Evolutionary conservation across 37 sponge, comb jelly and placozoan genomes (phyloP), one percentile per base, ranked within the genome.

Genomic region (Halichondria panicea): DNA sequence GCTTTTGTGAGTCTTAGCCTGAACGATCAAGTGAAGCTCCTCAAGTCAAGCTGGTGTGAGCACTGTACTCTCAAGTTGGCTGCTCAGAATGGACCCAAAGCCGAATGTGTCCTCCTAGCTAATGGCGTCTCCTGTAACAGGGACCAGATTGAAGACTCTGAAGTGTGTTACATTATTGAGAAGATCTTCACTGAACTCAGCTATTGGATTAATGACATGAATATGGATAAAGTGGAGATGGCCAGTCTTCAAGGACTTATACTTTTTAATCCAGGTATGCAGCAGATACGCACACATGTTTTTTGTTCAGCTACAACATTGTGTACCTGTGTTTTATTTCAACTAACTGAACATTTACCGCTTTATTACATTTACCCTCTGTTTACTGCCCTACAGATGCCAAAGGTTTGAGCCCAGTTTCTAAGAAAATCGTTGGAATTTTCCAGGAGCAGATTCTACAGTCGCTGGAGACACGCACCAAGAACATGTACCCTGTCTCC

Each of bases 241-340:
- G 83, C 86, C 41, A 87, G 95, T 42, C 76, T 96, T 13, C 87
- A 88, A 44, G 85, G 92, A 11, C 82, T 96, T 21, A 50, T 90
- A 43, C 78, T 96, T 19, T 94, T 96, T 73, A 93, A 96, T 75
- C 93, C 94, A 71, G 95, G 97, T 96, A 46, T 66, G 91, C 52
- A 31, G 18, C 4, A 21, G 41, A 27, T 70, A 11, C 52, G 15
- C 11, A 48, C 11, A 18, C 52, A 18, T 15, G 15, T 15, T 15
- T 11, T 18, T 15, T 48, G 11, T 48, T 11, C 15, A 15, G 11
- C 13, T 48, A 15, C 52, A 15, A 18, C 13, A 18, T 11, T 21
- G 25, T 7, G n/a, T n/a, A 27, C n/a, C 3, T 41, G 35, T 34
- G 9, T 67, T 5, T 41, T 43, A 27, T 39, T 39, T 2, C 9